Conservation (phyloP, 2,888 invertebrate genomes). For the Petrophora chlorosata region DNA sequence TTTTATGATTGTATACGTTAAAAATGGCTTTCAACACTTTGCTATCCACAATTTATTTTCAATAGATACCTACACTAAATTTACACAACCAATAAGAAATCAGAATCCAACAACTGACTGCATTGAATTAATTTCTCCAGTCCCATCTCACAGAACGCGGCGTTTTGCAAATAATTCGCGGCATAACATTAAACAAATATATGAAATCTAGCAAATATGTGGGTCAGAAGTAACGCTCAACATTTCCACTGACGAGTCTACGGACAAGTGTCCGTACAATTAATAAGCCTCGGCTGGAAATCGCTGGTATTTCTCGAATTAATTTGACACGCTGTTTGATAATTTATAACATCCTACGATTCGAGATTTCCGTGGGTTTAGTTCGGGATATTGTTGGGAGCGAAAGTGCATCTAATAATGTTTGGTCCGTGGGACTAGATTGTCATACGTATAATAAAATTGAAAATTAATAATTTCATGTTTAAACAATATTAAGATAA, state of each 20-base stretch:
- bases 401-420: constrained; percentile 35
- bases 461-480: no score
- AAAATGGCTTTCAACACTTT: no score
- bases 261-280: constrained; percentile 74
- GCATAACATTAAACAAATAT: no score
- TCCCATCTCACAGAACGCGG: constrained; percentile 30
- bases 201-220: constrained; percentile 36
- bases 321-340: constrained; percentile 82
- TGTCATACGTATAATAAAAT: no score
- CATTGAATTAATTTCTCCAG: constrained; percentile 31
- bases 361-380: constrained; percentile 44
- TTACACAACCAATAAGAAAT: constrained; percentile 7
- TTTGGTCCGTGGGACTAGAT: no score
- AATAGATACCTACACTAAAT: no score
- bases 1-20: no score
- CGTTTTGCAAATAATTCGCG: constrained; percentile 33
- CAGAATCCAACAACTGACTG: constrained; percentile 4
- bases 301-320: constrained; percentile 78
- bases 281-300: constrained; percentile 78
- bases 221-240: constrained; percentile 36
- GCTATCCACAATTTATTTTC: no score
- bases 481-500: no score
- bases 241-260: constrained; percentile 63
- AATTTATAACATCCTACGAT: constrained; percentile 83
- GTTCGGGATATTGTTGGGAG: constrained; percentile 38